Conservation (phyloP, 1,140 invertebrate species). For the Drosophila neocordata region DNA sequence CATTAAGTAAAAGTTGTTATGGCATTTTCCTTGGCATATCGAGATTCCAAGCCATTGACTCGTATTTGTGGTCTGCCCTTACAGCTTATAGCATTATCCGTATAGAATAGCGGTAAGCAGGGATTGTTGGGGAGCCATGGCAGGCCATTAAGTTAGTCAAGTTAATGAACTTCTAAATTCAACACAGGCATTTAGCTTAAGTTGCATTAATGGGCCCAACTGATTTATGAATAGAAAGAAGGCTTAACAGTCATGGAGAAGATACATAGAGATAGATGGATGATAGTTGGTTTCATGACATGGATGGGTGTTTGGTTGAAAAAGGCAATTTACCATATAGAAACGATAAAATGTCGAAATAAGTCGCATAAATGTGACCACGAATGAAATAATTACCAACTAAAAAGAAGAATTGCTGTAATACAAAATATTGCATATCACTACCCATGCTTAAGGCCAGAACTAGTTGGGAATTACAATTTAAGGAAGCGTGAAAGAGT, state of each 20-base stretch:
- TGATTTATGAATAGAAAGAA: conserved; percentile 53
- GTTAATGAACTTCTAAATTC: conserved; percentile 60
- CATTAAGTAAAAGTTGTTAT: not conserved
- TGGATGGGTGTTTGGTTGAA: not conserved
- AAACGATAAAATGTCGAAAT: not conserved
- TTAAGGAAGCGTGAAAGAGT: no score
- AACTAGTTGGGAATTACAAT: no score
- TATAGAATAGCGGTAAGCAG: not conserved
- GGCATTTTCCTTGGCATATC: conserved; percentile 2
- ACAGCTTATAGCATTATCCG: conserved; percentile 19
- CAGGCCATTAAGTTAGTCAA: conserved; percentile 21
- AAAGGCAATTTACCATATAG: conserved; percentile 5
- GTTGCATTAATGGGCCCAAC: conserved; percentile 57
- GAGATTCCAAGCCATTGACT: conserved; percentile 48
- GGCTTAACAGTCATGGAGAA: not conserved
- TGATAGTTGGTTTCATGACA: not conserved
- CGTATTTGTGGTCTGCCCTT: conserved; percentile 44
- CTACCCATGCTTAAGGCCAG: no score
- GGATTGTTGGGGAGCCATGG: not conserved
- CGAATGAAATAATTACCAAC: conserved; percentile 1
- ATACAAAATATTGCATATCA: no score
- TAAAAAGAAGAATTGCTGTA: no score
- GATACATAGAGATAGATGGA: not conserved
- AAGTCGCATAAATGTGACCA: conserved; percentile 3
- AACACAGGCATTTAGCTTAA: conserved; percentile 51